Base-by-base conservation (phyloP, 2,888 invertebrate genomes). In the Dynastes grantii region DNA sequence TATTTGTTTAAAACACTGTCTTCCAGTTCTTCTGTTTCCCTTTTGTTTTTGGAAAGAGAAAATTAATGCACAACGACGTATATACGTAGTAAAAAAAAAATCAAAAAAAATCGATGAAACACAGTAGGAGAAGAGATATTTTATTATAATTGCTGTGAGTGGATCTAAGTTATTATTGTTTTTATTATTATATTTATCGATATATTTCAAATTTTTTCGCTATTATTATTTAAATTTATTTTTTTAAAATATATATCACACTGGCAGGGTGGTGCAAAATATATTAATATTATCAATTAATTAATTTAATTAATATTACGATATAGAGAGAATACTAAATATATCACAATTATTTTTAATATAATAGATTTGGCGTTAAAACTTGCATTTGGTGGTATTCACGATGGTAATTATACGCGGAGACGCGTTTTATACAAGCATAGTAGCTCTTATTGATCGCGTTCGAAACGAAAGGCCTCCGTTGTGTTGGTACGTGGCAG, bases 301-400 rank as follows among this genome's bases (percentile, higher is more conserved):
- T 16, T 16, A 16, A 16, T 16, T 63, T 27, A 63, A 27, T 63
- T 32, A 63, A 22, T 85, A 83, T 84, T 84, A 49, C n/a, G 29
- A 32, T 65, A 71, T 45, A 75, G 61, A 85, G 87, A 87, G 87
- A 89, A 88, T 88, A 88, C 88, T 88, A 87, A 87, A 87, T 88
- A 75, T 75, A 89, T 89, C 89, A 89, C 89, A 89, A 88, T 88
- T 84, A 85, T 88, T 87, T 45, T 86, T 87, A 86, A 85, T 84
- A 86, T 45, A 45, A 45, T 45, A 45, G 45, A 87, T 88, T 89
- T 88, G 88, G 88, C 88, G 88, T 88, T 89, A 88, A 88, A 88
- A 87, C 87, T 88, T 88, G 86, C 85, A 87, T 86, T 84, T 85
- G 79, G 65, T 73, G 81, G 73, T 61, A 32, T 45, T 75, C 81